Percentiles rank a stretch among this genome's conserved stretches.
Evolutionary conservation across 2,797 vertebrate genomes (phyloP).

Genomic region (Malurus leucopterus): DNA sequence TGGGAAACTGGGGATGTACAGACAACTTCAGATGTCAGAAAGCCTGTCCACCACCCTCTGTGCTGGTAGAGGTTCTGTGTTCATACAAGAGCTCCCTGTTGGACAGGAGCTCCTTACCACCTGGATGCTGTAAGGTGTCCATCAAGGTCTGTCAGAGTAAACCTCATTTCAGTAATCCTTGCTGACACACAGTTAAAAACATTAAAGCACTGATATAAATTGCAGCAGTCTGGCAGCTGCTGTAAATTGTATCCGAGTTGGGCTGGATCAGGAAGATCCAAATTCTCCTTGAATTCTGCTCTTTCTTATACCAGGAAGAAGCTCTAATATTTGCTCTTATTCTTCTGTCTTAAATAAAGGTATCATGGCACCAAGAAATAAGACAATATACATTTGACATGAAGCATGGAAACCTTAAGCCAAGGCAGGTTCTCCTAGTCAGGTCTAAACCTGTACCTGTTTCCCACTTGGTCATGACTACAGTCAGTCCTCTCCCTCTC

Average conservation of each 20-base stretch:
- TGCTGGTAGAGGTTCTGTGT: background rate
- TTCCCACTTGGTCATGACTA: background rate
- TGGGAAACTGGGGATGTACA: background rate
- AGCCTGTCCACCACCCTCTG: background rate
- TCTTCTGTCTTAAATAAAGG: background rate
- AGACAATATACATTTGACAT: fast-evolving
- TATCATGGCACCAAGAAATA: background rate
- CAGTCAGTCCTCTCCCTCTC: background rate
- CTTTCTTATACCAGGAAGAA: background rate
- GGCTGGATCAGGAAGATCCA: background rate
- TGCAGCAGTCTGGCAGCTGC: background rate
- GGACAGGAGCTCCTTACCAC: background rate
- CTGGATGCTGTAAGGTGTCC: background rate
- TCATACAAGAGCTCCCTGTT: background rate
- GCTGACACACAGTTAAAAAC: background rate
- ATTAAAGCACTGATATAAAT: background rate
- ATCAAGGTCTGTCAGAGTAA: background rate
- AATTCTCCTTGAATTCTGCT: background rate
- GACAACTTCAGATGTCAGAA: background rate
- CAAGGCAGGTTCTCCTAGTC: background rate
- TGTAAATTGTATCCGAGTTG: background rate
- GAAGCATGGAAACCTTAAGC: background rate
- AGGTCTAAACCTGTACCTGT: background rate
- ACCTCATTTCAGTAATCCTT: background rate
- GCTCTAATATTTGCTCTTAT: background rate